These are phyloP conservation scores for Tauraco erythrolophus DNA, from an alignment of 2,113 vertebrate genomes.

Conservation along the genomic window DNA sequence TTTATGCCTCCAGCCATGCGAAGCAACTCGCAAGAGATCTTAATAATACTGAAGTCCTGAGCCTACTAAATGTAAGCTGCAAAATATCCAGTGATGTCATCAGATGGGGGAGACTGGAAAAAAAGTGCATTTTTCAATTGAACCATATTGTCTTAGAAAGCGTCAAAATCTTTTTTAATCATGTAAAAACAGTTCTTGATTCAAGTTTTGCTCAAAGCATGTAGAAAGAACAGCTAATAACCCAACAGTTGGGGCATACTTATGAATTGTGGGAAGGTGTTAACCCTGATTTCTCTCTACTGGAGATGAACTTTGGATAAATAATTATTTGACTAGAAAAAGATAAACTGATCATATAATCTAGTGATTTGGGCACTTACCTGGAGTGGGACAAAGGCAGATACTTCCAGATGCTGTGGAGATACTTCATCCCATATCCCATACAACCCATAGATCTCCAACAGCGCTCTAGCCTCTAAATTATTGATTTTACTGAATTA, in stretches of 20 bases:
- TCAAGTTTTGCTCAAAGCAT: not conserved
- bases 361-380: not conserved
- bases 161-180: not conserved
- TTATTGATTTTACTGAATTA: conserved; percentile 63
- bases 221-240: not conserved
- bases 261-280: not conserved
- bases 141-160: not conserved
- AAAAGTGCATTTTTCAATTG: not conserved
- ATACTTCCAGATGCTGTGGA: no score
- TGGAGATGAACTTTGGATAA: not conserved
- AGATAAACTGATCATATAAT: not conserved
- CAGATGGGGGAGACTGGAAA: not conserved
- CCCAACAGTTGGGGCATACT: fast-evolving
- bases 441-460: not conserved
- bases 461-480: not conserved
- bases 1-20: not conserved
- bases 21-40: not conserved
- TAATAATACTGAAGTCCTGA: not conserved
- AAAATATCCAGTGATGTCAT: not conserved
- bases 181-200: not conserved
- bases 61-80: not conserved
- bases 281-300: not conserved
- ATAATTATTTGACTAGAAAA: not conserved
- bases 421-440: not conserved
- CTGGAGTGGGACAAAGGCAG: not conserved